Percentiles rank a stretch among this genome's conserved stretches.
These are phyloP conservation scores for Rallus crepitans DNA, from an alignment of 2,797 vertebrate genomes.

Conservation along the genomic window DNA sequence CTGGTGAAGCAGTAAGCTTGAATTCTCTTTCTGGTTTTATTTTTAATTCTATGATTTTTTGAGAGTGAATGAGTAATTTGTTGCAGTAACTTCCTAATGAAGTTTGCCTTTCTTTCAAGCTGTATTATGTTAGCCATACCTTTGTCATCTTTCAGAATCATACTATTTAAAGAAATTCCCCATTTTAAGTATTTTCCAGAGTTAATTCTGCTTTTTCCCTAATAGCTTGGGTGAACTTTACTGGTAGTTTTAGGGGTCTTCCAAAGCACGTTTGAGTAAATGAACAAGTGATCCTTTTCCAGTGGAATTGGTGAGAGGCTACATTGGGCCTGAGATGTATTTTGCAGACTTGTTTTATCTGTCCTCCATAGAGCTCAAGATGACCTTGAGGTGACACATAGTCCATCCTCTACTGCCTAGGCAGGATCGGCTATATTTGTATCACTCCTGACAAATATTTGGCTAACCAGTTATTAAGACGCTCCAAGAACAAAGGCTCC, in stretches of 20 bases:
- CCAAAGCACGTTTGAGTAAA: not conserved
- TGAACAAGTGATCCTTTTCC: not conserved
- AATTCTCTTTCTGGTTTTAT: slow-evolving; percentile 30
- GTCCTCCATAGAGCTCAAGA: not conserved
- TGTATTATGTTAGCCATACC: not conserved
- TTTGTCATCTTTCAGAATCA: not conserved
- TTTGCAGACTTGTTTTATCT: not conserved
- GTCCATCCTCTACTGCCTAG: not conserved
- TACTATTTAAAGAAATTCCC: not conserved
- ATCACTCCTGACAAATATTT: not conserved
- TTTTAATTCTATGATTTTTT: slow-evolving; percentile 19
- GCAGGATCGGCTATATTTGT: not conserved
- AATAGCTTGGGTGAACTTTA: not conserved
- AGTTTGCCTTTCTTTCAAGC: not conserved
- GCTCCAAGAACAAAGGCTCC: not conserved
- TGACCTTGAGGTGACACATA: not conserved
- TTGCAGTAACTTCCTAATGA: not conserved
- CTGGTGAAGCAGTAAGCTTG: slow-evolving; percentile 89
- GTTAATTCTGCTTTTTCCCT: not conserved
- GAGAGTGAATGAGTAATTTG: not conserved
- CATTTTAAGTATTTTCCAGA: not conserved
- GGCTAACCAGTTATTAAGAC: not conserved
- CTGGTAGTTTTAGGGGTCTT: not conserved
- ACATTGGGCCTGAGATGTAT: not conserved
- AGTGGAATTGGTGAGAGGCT: not conserved